phyloP scores from a whole-genome alignment of 2,888 invertebrate species.

The Ceriagrion tenellum region DNA sequence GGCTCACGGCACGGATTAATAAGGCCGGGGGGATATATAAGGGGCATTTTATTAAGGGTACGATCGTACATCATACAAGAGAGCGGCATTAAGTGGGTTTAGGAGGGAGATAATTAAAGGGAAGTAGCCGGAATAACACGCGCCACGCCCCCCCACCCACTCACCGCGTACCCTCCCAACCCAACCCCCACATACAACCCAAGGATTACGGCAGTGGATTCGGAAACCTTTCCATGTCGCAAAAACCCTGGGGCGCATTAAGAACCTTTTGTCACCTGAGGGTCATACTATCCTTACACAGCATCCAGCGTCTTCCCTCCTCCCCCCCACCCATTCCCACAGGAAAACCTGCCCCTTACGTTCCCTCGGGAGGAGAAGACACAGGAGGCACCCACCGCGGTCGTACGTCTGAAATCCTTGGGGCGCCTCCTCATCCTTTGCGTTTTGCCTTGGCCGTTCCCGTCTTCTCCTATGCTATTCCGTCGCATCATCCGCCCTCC shows the following conservation, averaged over 20 bases:
- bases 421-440: neutral
- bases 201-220: slow-evolving; percentile 29
- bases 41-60: slow-evolving; percentile 28
- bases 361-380: neutral
- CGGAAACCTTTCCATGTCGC: slow-evolving; percentile 30
- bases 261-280: neutral
- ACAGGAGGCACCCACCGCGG: neutral
- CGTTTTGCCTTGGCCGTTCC: neutral
- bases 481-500: neutral
- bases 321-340: neutral
- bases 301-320: neutral
- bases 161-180: no score
- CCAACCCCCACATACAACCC: neutral
- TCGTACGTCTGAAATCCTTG: neutral
- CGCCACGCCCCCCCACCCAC: neutral
- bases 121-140: slow-evolving; percentile 26
- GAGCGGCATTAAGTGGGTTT: slow-evolving; percentile 22
- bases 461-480: neutral
- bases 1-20: slow-evolving; percentile 26
- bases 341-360: neutral
- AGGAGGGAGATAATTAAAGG: slow-evolving; percentile 31
- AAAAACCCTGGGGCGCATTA: neutral
- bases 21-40: neutral
- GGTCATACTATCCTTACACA: no score
- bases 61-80: slow-evolving; percentile 36